phyloP scores from a whole-genome alignment of 2,888 invertebrate genomes.

The Cheiracanthium punctorium region DNA sequence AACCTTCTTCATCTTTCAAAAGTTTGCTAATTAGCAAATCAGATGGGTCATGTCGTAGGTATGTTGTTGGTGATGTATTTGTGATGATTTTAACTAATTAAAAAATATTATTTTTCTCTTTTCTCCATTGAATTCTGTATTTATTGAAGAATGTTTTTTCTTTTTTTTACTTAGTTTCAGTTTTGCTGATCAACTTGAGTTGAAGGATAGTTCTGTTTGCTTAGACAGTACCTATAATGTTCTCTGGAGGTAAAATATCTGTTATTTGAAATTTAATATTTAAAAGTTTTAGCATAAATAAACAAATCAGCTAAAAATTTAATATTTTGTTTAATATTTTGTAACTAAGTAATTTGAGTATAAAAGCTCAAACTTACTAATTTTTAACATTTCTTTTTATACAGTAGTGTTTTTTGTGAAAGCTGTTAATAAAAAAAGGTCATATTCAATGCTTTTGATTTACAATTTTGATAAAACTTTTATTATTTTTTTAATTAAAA shows the following conservation, averaged over 20 bases:
- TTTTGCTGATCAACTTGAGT: slow-evolving; percentile 88
- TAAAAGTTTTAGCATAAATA: no score
- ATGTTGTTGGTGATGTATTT: no score
- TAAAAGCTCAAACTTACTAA: no score
- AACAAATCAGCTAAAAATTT: no score
- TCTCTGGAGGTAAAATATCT: slow-evolving; percentile 88
- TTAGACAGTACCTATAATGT: slow-evolving; percentile 95
- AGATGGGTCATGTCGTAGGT: slow-evolving; percentile 88
- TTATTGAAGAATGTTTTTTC: not conserved
- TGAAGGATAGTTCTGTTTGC: slow-evolving; percentile 86
- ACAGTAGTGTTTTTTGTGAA: not conserved
- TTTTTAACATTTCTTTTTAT: not conserved
- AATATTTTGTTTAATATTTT: no score
- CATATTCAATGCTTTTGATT: no score
- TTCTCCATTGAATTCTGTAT: not conserved
- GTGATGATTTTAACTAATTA: no score
- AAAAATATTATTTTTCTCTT: not conserved
- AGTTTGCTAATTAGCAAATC: slow-evolving; percentile 91
- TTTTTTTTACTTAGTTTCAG: slow-evolving; percentile 80
- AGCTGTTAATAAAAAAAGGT: not conserved
- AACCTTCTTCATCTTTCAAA: slow-evolving; percentile 85
- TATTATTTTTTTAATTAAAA: no score
- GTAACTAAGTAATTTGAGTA: no score
- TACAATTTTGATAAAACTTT: no score
- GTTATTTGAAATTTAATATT: not conserved